phyloP scores from a whole-genome alignment of 1,140 invertebrate species.

The Metopolophium dirhodum region DNA sequence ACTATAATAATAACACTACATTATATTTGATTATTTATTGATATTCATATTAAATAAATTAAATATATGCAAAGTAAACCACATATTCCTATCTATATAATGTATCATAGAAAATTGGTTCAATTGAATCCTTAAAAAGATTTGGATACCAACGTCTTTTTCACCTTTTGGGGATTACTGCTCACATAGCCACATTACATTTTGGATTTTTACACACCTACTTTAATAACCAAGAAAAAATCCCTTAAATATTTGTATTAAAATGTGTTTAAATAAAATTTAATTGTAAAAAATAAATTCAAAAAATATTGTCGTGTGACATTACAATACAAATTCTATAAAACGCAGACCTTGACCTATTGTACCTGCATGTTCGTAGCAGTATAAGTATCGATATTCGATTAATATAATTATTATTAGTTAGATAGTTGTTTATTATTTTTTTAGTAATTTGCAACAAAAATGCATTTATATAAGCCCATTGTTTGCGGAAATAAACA shows the following conservation, averaged over 20 bases:
- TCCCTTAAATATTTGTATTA: background rate
- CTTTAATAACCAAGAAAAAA: background rate
- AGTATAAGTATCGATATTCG: background rate
- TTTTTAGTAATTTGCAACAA: background rate
- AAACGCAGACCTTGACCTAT: background rate
- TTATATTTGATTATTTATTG: background rate
- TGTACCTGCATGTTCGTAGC: background rate
- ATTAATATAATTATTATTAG: background rate
- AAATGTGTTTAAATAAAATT: background rate
- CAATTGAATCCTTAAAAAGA: background rate
- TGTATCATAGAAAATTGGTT: background rate
- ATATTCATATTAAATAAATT: background rate
- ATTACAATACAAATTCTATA: background rate
- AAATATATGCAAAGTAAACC: background rate
- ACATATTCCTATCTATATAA: background rate
- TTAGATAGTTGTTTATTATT: background rate
- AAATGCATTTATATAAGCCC: background rate
- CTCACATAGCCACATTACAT: background rate
- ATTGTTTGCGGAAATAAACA: background rate
- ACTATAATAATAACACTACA: background rate
- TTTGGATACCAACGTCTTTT: background rate
- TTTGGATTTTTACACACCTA: background rate
- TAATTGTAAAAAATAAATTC: background rate
- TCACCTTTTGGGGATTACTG: background rate
- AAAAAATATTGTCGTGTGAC: background rate